Base-by-base conservation (phyloP, 2,888 invertebrate species). In the Mythimna lalbum region DNA sequence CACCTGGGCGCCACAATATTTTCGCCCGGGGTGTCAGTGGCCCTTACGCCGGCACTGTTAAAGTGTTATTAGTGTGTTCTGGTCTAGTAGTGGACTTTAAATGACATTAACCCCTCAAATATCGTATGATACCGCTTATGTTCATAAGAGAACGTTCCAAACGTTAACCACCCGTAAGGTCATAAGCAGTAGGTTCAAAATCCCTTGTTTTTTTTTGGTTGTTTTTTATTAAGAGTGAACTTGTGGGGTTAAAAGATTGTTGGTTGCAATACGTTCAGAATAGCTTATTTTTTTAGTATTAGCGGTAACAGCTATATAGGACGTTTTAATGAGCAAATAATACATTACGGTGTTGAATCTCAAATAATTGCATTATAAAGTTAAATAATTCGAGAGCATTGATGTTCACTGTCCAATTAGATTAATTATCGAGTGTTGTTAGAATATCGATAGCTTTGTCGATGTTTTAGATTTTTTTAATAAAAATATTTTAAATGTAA, bases 371-470 rank as follows among this genome's bases (percentile, higher is more conserved):
- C 63, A 59, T 75, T 55, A 10, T 63, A 39, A 56, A 10, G 65
- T 66, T 76, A 12, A 65, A 64, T 59, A 39, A 76, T 76, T 80
- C 53, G 70, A 80, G 76, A 76, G 55, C 27, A 61, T 57, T 69
- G 14, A 55, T 61, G 65, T 78, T 60, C 60, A 70, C 63, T 63
- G 55, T 73, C 67, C 60, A 65, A 53, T 50, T 55, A 53, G 12
- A 31, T 63, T 52, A 21, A 43, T 31, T 27, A 17, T 60, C 43
- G 31, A 61, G 63, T 70, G 65, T 56, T 59, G 68, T 70, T 65
- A 43, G 14, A 67, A 66, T 78, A 81, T 71, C 59, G 70, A 75
- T 69, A 64, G 43, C 9, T 60, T 68, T 63, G 23, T 62, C 17
- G 27, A 73, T 36, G 27, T 50, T 43, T 77, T n/a, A 10, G 12